Conservation (phyloP, 1,140 invertebrate species). For the Aphelenchoides fujianensis region DNA sequence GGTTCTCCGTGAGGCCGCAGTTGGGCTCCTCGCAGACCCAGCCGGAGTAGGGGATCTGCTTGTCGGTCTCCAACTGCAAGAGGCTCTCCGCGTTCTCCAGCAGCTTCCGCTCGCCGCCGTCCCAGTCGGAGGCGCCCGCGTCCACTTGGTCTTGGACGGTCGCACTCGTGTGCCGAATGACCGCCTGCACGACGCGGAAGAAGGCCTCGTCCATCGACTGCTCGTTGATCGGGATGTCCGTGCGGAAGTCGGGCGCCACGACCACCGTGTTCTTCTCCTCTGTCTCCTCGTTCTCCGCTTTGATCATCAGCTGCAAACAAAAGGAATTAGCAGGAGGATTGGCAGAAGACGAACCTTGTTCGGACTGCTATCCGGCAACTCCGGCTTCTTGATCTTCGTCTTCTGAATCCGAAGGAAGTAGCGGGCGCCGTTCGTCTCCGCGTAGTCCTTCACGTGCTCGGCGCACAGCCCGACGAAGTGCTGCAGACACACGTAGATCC, state of each 20-base stretch:
- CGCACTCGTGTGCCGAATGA: conserved; percentile 36
- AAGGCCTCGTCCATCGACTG: conserved; percentile 14
- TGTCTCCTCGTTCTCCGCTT: conserved; percentile 65
- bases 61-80: conserved; percentile 32
- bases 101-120: conserved; percentile 45
- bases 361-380: too few relatives aligned
- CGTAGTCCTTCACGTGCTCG: conserved; percentile 76
- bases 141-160: conserved; percentile 33
- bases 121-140: conserved; percentile 50
- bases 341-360: conserved; percentile 61
- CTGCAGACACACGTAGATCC: conserved; percentile 83
- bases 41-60: conserved; percentile 39
- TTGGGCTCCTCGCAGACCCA: conserved; percentile 71
- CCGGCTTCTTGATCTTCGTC: conserved; percentile 68
- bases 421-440: conserved; percentile 72
- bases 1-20: conserved; percentile 86
- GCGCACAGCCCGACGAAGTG: conserved; percentile 82
- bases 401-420: conserved; percentile 81
- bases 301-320: neutral
- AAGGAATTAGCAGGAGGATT: too few relatives aligned
- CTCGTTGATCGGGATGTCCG: conserved; percentile 31
- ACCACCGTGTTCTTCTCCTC: conserved; percentile 43
- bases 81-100: conserved; percentile 37
- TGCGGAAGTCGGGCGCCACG: conserved; percentile 30
- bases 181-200: conserved; percentile 20